phyloP scores from a whole-genome alignment of 2,888 invertebrate genomes.

The Adelphocoris suturalis region DNA sequence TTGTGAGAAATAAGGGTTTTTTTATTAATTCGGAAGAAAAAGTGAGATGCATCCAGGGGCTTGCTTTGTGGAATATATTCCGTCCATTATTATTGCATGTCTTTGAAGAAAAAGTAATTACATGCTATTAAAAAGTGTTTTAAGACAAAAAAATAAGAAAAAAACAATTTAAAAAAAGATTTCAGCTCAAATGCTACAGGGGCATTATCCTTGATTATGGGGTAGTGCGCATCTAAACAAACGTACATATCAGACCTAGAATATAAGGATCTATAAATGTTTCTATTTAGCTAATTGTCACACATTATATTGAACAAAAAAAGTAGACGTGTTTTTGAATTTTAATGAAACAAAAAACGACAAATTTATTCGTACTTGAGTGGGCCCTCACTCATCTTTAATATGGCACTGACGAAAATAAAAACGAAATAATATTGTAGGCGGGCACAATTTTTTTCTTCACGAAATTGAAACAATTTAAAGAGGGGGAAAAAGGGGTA shows the following conservation, averaged over 20 bases:
- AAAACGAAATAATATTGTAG: background rate
- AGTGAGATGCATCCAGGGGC: constrained; percentile 40
- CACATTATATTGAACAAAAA: constrained; percentile 58
- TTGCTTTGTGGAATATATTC: constrained; percentile 76
- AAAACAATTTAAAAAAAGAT: constrained; percentile 73
- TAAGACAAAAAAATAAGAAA: constrained; percentile 72
- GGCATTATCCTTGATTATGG: constrained; percentile 74
- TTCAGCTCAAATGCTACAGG: constrained; percentile 76
- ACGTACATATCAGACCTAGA: constrained; percentile 76
- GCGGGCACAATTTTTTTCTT: constrained; percentile 24
- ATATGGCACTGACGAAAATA: constrained; percentile 5
- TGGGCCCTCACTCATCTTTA: constrained; percentile 52
- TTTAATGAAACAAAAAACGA: constrained; percentile 11
- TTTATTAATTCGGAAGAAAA: background rate
- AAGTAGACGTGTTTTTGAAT: constrained; percentile 52
- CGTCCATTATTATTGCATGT: constrained; percentile 76
- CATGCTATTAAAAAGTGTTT: constrained; percentile 72
- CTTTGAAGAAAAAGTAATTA: constrained; percentile 71
- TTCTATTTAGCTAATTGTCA: constrained; percentile 75
- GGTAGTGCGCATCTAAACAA: constrained; percentile 75
- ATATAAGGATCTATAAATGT: constrained; percentile 75
- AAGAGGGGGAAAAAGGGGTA: background rate
- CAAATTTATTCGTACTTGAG: constrained; percentile 17
- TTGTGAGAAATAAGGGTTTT: background rate
- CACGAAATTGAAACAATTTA: background rate